These are phyloP conservation scores for Chiridota heheva DNA, from an alignment of 35 echinoderm and acorn worm species.

Conservation along the genomic window DNA sequence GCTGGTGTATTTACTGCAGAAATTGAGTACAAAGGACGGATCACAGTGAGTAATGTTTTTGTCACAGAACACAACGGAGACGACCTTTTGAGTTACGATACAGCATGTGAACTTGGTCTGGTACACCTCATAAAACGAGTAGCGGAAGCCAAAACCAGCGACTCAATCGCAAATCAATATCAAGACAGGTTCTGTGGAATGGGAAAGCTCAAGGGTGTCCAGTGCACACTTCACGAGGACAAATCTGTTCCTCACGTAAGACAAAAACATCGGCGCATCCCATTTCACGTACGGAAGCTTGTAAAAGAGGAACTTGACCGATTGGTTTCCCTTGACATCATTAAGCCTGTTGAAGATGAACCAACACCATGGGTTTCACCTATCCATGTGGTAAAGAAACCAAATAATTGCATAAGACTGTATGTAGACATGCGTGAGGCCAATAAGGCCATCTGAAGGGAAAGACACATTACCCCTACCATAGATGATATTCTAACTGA, in stretches of 20 bases:
- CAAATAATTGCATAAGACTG: slow-evolving; percentile 18
- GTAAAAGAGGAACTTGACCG: slow-evolving; percentile 22
- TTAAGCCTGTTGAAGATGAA: background rate
- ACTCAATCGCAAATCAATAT: slow-evolving; percentile 9
- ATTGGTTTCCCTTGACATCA: slow-evolving; percentile 22
- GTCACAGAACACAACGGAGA: background rate
- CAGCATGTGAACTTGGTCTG: slow-evolving; percentile 12
- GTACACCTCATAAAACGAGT: background rate
- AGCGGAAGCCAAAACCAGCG: background rate
- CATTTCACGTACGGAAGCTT: slow-evolving; percentile 37
- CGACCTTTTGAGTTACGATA: background rate
- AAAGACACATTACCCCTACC: background rate
- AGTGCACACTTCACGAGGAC: slow-evolving; percentile 22
- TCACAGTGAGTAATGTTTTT: background rate
- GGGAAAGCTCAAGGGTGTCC: slow-evolving; percentile 19
- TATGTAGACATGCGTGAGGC: slow-evolving; percentile 51
- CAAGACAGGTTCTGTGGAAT: slow-evolving; percentile 1
- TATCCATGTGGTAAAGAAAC: slow-evolving; percentile 40
- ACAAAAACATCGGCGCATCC: slow-evolving; percentile 18
- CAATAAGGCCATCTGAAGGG: background rate
- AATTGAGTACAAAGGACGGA: background rate
- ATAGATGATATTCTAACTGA: background rate
- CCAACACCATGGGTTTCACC: slow-evolving; percentile 60
- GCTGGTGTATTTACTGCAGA: background rate
- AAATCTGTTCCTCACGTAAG: background rate